Conservation (phyloP, 1,140 invertebrate genomes). For the Drosophila tristis region DNA sequence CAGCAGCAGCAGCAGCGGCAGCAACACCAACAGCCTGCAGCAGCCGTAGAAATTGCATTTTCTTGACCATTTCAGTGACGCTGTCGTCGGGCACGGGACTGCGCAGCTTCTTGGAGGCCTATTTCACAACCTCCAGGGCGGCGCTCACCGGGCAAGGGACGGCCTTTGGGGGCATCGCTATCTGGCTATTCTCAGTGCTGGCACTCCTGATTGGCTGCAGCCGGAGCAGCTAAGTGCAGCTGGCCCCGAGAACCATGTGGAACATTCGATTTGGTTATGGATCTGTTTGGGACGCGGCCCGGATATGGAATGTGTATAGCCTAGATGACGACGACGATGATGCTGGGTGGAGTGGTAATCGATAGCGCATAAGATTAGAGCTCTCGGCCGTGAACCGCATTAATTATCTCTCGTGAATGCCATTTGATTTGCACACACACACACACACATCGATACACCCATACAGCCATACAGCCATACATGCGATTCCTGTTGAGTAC, state of each 20-base stretch:
- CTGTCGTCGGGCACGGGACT: constrained; percentile 66
- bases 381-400: constrained; percentile 40
- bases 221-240: constrained; percentile 56
- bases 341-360: constrained; percentile 20
- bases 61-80: constrained; percentile 65
- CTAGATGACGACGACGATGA: constrained; percentile 12
- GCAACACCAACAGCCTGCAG: background rate
- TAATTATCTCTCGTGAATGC: constrained; percentile 44
- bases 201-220: constrained; percentile 44
- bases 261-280: constrained; percentile 24
- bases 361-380: constrained; percentile 52
- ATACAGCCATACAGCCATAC: constrained; percentile 7
- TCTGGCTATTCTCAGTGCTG: constrained; percentile 33
- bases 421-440: constrained; percentile 30
- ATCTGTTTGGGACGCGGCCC: background rate
- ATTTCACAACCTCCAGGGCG: constrained; percentile 57
- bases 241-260: background rate
- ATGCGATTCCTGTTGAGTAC: constrained; percentile 26
- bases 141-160: constrained; percentile 20
- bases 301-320: constrained; percentile 48
- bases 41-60: constrained; percentile 20
- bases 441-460: constrained; percentile 6
- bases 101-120: constrained; percentile 66
- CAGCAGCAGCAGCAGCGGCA: constrained; percentile 36
- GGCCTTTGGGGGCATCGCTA: constrained; percentile 2